phyloP scores from a whole-genome alignment of 1,140 invertebrate species.

The Eciton burchellii region DNA sequence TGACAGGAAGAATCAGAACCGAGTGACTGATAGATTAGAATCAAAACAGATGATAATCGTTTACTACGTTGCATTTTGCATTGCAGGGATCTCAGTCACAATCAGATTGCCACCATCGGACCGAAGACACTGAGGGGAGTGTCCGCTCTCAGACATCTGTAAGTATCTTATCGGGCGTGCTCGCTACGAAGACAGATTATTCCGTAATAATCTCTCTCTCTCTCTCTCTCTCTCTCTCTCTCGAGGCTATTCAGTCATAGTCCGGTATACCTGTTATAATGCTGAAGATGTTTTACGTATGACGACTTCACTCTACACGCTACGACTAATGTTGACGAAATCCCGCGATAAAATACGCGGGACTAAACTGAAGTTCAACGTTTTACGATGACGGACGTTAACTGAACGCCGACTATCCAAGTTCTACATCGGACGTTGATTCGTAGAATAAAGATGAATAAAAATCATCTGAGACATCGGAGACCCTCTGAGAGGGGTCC shows the following conservation, averaged over 20 bases:
- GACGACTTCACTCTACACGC: conserved; percentile 24
- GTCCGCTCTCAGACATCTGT: conserved; percentile 92
- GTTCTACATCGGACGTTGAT: too few relatives aligned
- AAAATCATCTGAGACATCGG: too few relatives aligned
- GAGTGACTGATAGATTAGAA: neutral
- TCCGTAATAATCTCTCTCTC: conserved; percentile 34
- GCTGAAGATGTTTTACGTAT: conserved; percentile 43
- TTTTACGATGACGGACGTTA: too few relatives aligned
- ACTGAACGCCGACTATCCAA: too few relatives aligned
- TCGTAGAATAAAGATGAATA: too few relatives aligned
- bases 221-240: too few relatives aligned
- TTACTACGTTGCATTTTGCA: conserved; percentile 22
- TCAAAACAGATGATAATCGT: neutral
- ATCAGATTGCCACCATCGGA: conserved; percentile 95
- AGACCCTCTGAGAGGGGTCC: too few relatives aligned
- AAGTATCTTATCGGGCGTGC: conserved; percentile 83
- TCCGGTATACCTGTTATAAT: conserved; percentile 31
- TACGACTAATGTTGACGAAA: conserved; percentile 33
- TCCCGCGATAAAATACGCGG: conserved; percentile 13
- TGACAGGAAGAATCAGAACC: neutral
- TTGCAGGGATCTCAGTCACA: conserved; percentile 97
- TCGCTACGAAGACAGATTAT: conserved; percentile 52
- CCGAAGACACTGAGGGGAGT: conserved; percentile 94
- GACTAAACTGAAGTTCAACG: too few relatives aligned
- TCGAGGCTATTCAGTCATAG: conserved; percentile 44